Base-by-base conservation (phyloP, 92 coral and sea anemone species). In the Paramuricea clavata region DNA sequence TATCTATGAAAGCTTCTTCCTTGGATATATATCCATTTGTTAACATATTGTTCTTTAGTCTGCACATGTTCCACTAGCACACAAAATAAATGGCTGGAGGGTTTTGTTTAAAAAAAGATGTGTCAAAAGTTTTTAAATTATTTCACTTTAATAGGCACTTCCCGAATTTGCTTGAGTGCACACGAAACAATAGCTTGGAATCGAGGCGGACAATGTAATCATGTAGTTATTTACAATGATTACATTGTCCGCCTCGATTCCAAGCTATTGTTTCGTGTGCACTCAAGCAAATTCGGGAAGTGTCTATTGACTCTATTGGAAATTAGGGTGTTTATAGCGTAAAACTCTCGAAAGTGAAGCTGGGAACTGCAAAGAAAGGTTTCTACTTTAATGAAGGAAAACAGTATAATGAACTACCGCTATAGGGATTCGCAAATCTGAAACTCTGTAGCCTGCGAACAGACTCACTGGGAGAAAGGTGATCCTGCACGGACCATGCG, bases 51-150 rank as follows among this genome's bases (percentile, higher is more conserved):
- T 23, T 62, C 70, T 62, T 62, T 62, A 28, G 70, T 62, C 33
- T 62, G 35, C 21, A 62, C 21, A 22, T 62, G 70, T 17, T 25
- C 70, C 21, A 62, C 70, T 4, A 25, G 8, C 34, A 62, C 70
- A 28, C 70, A 62, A 28, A 62, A 62, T 9, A 62, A 62, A 7
- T 8, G 70, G 70, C 70, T 62, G 3, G 34, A 62, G 35, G 19
- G 70, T 30, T 28, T 62, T 1, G 70, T 19, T 30, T 74, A 41
- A 39, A 26, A 74, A 21, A 74, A 74, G 7, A 25, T 74, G 15
- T 74, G 57, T 74, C 80, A 74, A 44, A 74, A 74, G 12, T 74
- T 74, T 44, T 7, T 19, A 42, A 74, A 74, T 43, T 74, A 74
- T 44, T 74, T 74, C 39, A 74, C 30, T 17, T 42, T 74, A 28